Percentiles rank a stretch among this genome's conserved stretches.
These are phyloP conservation scores for Ginglymostoma cirratum DNA, from an alignment of 2,113 vertebrate genomes.

Conservation along the genomic window DNA sequence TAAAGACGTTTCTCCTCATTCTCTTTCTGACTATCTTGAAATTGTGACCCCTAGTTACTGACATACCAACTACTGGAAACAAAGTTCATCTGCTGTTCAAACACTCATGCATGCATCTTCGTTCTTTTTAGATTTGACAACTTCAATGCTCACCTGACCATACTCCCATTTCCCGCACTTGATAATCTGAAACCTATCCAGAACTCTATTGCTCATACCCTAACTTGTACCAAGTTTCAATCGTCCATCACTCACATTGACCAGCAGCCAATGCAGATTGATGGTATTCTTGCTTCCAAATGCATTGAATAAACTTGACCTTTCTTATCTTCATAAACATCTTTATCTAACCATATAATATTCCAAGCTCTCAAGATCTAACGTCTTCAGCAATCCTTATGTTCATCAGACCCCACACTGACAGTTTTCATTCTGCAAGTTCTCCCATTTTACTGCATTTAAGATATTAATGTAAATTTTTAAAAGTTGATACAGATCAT, in stretches of 20 bases:
- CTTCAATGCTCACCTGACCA: background rate
- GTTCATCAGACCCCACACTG: background rate
- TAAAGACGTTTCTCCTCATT: too few species aligned
- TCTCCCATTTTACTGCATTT: background rate
- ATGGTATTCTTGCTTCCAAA: background rate
- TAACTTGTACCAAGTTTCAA: background rate
- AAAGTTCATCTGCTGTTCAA: background rate
- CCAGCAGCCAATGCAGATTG: too few species aligned
- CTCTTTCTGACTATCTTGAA: too few species aligned
- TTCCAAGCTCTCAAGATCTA: background rate
- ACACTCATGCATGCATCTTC: background rate
- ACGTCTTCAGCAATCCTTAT: background rate
- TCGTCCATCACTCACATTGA: background rate
- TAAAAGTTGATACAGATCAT: background rate
- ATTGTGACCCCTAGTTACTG: too few species aligned
- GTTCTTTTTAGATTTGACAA: background rate
- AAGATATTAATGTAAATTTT: background rate
- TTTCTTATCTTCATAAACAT: background rate
- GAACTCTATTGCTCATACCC: background rate
- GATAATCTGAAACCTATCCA: background rate
- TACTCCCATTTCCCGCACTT: background rate
- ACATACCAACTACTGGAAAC: too few species aligned
- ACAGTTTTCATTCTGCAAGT: background rate
- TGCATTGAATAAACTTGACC: background rate
- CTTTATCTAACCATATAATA: background rate